Evolutionary conservation across 2,888 invertebrate species (phyloP).

Genomic region (Cephus pygmeus): DNA sequence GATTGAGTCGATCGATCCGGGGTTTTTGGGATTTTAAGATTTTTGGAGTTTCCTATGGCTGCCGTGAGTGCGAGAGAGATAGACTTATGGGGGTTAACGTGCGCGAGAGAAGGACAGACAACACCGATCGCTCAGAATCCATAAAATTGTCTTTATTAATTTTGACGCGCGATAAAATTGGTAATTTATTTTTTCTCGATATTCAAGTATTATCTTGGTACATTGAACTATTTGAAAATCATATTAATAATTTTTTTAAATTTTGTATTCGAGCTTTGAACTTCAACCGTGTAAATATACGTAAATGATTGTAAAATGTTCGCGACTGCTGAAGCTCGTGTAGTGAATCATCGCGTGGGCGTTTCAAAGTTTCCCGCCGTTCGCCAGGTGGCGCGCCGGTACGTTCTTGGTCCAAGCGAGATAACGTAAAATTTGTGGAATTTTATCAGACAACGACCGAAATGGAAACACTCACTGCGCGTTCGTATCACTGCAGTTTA

Average conservation of each 20-base stretch:
- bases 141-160: background rate
- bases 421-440: background rate
- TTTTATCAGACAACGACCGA: background rate
- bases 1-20: background rate
- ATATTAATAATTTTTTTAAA: background rate
- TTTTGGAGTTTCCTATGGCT: background rate
- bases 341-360: background rate
- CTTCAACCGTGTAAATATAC: background rate
- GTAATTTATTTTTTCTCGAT: background rate
- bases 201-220: background rate
- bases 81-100: background rate
- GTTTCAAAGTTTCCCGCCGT: background rate
- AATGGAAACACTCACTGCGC: background rate
- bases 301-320: background rate
- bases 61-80: background rate
- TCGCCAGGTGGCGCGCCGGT: background rate
- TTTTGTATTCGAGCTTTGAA: background rate
- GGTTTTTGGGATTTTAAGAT: too few species aligned
- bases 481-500: slow-evolving; percentile 27
- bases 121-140: background rate
- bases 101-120: background rate
- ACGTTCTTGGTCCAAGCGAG: background rate
- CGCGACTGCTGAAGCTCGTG: background rate
- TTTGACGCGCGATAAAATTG: background rate
- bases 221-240: background rate